A percentile compares a stretch with the other conserved stretches of the same genome.
Evolutionary conservation across 2,888 invertebrate genomes (phyloP).

Genomic region (Eupithecia subumbrata): DNA sequence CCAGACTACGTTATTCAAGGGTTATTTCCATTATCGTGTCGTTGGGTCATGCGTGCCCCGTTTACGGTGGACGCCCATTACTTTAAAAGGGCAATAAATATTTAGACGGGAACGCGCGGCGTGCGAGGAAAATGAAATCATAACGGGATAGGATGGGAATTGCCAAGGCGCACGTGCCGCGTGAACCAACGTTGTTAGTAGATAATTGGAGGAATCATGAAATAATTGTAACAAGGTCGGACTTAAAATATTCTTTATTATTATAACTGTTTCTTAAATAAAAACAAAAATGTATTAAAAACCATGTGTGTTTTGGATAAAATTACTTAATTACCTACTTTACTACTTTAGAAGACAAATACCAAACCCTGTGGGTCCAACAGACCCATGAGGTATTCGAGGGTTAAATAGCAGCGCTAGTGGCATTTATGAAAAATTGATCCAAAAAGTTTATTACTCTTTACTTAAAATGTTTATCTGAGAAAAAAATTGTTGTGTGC

Average conservation of each 20-base stretch:
- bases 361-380: not conserved
- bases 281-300: not conserved
- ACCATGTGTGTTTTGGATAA: not conserved
- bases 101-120: constrained; percentile 19
- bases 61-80: constrained; percentile 22
- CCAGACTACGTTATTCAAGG: not conserved
- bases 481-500: not conserved
- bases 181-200: not conserved
- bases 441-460: not conserved
- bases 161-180: constrained; percentile 6
- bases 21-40: constrained; percentile 10
- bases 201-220: not conserved
- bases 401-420: not conserved
- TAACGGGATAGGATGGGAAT: constrained; percentile 25
- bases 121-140: constrained; percentile 35
- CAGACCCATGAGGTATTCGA: not conserved
- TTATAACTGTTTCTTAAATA: no score
- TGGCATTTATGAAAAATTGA: not conserved
- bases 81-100: constrained; percentile 35
- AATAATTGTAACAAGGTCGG: not conserved
- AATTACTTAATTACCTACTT: no score
- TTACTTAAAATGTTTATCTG: not conserved
- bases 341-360: not conserved
- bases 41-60: constrained; percentile 10
- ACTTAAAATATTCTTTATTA: no score